These are phyloP conservation scores for Adoxophyes honmai DNA, from an alignment of 1,140 invertebrate genomes.

Conservation along the genomic window DNA sequence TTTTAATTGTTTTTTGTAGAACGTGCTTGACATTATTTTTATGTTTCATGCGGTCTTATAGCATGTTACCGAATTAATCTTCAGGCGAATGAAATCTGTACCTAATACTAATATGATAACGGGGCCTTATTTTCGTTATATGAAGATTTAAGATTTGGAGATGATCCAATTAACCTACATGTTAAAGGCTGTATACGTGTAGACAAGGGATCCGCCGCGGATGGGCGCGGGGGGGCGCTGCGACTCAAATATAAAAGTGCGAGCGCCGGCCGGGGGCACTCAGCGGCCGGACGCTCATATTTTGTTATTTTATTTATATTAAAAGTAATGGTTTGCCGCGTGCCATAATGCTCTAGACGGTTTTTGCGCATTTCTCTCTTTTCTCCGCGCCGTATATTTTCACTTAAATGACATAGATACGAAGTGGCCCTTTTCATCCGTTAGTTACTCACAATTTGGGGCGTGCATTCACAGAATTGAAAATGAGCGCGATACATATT, in stretches of 20 bases:
- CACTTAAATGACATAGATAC: conserved; percentile 70
- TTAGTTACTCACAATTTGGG: conserved; percentile 26
- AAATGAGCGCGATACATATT: conserved; percentile 12
- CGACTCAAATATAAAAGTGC: conserved; percentile 68
- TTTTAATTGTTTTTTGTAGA: too few relatives aligned
- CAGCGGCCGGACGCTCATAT: conserved; percentile 74
- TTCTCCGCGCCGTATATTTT: conserved; percentile 70
- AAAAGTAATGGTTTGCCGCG: conserved; percentile 72
- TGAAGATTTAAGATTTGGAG: too few relatives aligned
- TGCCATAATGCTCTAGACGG: conserved; percentile 64
- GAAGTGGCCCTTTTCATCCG: conserved; percentile 49
- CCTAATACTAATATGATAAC: too few relatives aligned
- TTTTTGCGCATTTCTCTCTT: conserved; percentile 70
- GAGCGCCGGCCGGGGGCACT: conserved; percentile 49
- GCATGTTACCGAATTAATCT: too few relatives aligned
- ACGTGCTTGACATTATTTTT: too few relatives aligned
- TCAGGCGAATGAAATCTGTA: too few relatives aligned
- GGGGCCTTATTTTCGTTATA: too few relatives aligned
- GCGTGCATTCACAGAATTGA: conserved; percentile 12
- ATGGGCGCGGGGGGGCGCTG: conserved; percentile 20
- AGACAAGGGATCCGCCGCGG: conserved; percentile 31
- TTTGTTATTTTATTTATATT: conserved; percentile 78
- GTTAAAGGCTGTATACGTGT: not conserved
- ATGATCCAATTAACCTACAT: not conserved
- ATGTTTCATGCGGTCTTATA: too few relatives aligned